These are phyloP conservation scores for Chrysodeixis includens DNA, from an alignment of 2,888 invertebrate genomes.

Conservation along the genomic window DNA sequence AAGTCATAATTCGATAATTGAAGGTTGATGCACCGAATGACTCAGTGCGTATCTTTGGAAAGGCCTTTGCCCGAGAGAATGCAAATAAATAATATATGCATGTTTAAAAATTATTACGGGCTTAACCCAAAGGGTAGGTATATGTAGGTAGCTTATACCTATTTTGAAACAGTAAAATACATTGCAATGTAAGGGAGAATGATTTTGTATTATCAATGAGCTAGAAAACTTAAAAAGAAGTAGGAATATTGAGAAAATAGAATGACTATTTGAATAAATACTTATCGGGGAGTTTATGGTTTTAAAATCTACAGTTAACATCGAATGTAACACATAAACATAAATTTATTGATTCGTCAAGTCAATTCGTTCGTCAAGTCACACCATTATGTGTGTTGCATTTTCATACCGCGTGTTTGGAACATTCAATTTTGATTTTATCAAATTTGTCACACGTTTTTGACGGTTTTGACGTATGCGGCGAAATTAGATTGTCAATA, in stretches of 20 bases:
- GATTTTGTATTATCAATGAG: too few relatives aligned
- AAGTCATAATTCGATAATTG: not conserved
- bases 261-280: too few relatives aligned
- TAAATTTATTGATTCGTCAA: too few relatives aligned
- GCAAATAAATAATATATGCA: conserved; percentile 4
- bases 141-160: not conserved
- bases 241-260: too few relatives aligned
- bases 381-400: not conserved
- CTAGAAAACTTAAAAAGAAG: too few relatives aligned
- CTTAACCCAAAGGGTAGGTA: not conserved
- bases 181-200: too few relatives aligned
- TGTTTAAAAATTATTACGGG: not conserved
- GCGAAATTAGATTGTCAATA: conserved; percentile 1
- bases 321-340: too few relatives aligned
- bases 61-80: not conserved
- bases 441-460: conserved; percentile 4
- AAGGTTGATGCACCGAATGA: not conserved
- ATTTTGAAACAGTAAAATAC: too few relatives aligned
- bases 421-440: not conserved
- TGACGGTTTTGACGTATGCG: not conserved
- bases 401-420: not conserved
- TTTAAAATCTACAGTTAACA: too few relatives aligned
- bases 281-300: too few relatives aligned
- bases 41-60: not conserved
- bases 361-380: too few relatives aligned